Evolutionary conservation across 1,140 invertebrate species (phyloP).

Genomic region (Conus betulinus): DNA sequence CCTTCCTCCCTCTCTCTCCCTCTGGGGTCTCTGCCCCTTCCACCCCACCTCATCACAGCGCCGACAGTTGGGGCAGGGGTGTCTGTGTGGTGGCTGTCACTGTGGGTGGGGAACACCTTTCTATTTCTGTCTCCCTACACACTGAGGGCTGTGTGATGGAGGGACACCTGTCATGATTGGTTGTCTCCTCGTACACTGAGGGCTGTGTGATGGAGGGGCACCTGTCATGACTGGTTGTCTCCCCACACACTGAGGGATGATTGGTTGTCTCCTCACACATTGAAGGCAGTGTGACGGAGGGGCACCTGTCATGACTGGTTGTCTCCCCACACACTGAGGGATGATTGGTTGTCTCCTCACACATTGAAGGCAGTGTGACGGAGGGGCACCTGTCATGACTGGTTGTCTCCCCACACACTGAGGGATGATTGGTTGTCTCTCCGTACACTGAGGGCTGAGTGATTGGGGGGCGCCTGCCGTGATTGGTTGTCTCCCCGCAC

Average conservation of each 20-base stretch:
- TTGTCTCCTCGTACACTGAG: not conserved
- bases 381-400: too few species aligned
- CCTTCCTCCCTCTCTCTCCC: not conserved
- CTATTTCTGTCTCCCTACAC: too few species aligned
- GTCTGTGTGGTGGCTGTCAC: slow-evolving; percentile 26
- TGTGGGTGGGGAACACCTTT: not conserved
- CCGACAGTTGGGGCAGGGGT: slow-evolving; percentile 20
- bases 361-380: too few species aligned
- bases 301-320: not conserved
- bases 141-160: too few species aligned
- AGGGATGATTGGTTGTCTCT: not conserved
- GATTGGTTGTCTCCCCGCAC: not conserved
- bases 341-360: slow-evolving; percentile 34
- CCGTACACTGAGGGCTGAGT: slow-evolving; percentile 19
- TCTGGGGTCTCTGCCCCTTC: too few species aligned
- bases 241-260: not conserved
- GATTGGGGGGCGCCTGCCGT: not conserved
- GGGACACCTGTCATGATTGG: too few species aligned
- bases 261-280: slow-evolving; percentile 37
- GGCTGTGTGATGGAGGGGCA: slow-evolving; percentile 24
- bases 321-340: too few species aligned
- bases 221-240: too few species aligned
- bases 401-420: too few species aligned
- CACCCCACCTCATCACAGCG: too few species aligned
- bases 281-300: slow-evolving; percentile 15